Percentiles rank a stretch among this genome's conserved stretches.
Conservation (phyloP, 2,888 invertebrate species). For the Erynnis tages region DNA sequence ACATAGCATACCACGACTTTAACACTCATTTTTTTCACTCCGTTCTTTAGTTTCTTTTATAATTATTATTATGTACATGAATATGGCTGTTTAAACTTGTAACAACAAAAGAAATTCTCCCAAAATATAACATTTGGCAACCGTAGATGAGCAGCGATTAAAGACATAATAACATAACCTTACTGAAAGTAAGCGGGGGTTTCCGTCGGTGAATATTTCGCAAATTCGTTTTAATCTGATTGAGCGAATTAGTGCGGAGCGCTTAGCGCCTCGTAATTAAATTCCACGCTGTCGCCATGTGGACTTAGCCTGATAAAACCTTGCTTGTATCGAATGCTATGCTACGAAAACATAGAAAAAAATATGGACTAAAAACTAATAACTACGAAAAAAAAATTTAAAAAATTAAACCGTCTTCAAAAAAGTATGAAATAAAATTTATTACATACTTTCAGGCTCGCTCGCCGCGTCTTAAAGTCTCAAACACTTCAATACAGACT, state of each 20-base stretch:
- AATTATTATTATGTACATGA: neutral
- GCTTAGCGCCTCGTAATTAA: conserved; percentile 31
- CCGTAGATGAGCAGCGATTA: neutral
- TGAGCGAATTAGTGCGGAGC: conserved; percentile 46
- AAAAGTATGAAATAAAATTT: too few relatives aligned
- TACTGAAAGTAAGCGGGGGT: conserved; percentile 11
- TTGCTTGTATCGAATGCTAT: neutral
- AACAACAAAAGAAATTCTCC: too few relatives aligned
- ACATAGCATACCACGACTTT: too few relatives aligned
- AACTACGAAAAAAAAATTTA: too few relatives aligned
- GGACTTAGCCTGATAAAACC: neutral
- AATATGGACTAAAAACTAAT: too few relatives aligned
- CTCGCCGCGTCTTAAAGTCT: neutral
- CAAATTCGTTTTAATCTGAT: conserved; percentile 56
- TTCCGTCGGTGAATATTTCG: conserved; percentile 37
- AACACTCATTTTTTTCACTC: too few relatives aligned
- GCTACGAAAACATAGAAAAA: too few relatives aligned
- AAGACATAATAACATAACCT: too few relatives aligned
- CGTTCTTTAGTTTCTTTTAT: too few relatives aligned
- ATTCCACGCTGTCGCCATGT: conserved; percentile 22
- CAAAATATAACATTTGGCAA: conserved; percentile 5
- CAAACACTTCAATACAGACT: neutral
- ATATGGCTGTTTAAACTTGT: too few relatives aligned
- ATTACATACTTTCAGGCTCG: too few relatives aligned
- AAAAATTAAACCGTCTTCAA: too few relatives aligned